Evolutionary conservation across 2,113 vertebrate genomes (phyloP).

Genomic region (Larimichthys polyactis): DNA sequence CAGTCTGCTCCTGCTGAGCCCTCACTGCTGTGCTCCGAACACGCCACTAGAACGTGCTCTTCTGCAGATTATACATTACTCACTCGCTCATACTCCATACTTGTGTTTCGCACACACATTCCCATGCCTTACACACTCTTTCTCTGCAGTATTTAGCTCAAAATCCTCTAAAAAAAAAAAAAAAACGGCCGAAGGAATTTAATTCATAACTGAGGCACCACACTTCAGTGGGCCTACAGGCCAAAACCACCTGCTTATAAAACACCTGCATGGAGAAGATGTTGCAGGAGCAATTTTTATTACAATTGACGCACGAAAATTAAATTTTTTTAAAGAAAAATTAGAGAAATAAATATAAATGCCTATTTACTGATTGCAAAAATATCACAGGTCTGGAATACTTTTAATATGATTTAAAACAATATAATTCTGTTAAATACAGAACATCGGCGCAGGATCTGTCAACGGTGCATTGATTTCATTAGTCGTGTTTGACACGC

Average conservation of each 20-base stretch:
- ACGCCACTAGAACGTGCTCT: conserved; percentile 93
- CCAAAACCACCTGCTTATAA: background rate
- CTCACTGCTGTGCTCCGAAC: conserved; percentile 82
- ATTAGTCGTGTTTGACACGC: conserved; percentile 35
- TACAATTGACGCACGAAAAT: background rate
- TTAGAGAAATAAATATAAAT: background rate
- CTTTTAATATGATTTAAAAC: background rate
- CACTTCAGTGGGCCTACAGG: background rate
- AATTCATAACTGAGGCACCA: background rate
- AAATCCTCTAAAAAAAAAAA: background rate
- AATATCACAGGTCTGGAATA: background rate
- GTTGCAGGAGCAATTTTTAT: background rate
- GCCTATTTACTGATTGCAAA: background rate
- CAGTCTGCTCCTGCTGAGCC: conserved; percentile 71
- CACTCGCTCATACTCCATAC: conserved; percentile 34
- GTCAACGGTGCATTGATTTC: conserved; percentile 31
- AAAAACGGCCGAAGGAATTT: background rate
- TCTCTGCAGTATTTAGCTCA: background rate
- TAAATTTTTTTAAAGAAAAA: background rate
- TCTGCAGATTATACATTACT: conserved; percentile 87
- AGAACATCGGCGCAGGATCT: background rate
- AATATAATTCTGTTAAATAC: background rate
- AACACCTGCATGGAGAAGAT: background rate
- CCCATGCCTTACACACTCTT: conserved; percentile 26
- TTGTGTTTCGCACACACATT: conserved; percentile 36